These are phyloP conservation scores for Akabosia matsudoensis DNA, from an alignment of 1,140 invertebrate genomes.

Conservation along the genomic window DNA sequence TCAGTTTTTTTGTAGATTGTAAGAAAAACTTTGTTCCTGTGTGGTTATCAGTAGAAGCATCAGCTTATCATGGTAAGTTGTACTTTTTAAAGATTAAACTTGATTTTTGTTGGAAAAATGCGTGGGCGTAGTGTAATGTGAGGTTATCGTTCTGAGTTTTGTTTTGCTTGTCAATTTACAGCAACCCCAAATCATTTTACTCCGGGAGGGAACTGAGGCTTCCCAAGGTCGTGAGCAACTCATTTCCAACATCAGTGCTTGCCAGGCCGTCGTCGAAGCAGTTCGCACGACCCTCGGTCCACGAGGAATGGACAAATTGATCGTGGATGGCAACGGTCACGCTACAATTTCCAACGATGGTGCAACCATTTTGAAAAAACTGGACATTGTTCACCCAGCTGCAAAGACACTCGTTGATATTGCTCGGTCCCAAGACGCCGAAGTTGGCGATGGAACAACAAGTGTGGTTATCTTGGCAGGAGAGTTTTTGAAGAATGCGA, in stretches of 20 bases:
- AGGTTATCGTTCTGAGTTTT: too few species aligned
- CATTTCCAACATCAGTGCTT: conserved; percentile 99
- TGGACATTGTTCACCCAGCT: conserved; percentile 97
- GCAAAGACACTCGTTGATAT: conserved; percentile 97
- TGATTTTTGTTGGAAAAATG: too few species aligned
- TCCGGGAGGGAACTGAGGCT: conserved; percentile 97
- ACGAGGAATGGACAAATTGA: conserved; percentile 98
- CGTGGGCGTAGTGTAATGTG: too few species aligned
- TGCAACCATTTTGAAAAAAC: conserved; percentile 94
- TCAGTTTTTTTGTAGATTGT: too few species aligned
- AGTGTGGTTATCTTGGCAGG: conserved; percentile 92
- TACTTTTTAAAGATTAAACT: too few species aligned
- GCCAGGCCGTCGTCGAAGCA: conserved; percentile 90
- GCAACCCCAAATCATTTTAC: conserved; percentile 96
- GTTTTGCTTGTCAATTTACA: conserved; percentile 53
- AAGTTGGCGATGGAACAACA: conserved; percentile 98
- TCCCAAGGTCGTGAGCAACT: conserved; percentile 94
- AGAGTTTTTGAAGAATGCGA: conserved; percentile 92
- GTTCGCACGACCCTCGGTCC: conserved; percentile 95
- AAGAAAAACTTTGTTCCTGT: too few species aligned
- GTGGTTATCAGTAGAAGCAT: too few species aligned
- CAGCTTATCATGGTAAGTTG: too few species aligned
- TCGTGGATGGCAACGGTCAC: conserved; percentile 83
- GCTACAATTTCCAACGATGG: conserved; percentile 99
- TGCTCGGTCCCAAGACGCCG: conserved; percentile 98